These are phyloP conservation scores for Cyanistes caeruleus DNA, from an alignment of 2,113 vertebrate genomes.

Conservation along the genomic window DNA sequence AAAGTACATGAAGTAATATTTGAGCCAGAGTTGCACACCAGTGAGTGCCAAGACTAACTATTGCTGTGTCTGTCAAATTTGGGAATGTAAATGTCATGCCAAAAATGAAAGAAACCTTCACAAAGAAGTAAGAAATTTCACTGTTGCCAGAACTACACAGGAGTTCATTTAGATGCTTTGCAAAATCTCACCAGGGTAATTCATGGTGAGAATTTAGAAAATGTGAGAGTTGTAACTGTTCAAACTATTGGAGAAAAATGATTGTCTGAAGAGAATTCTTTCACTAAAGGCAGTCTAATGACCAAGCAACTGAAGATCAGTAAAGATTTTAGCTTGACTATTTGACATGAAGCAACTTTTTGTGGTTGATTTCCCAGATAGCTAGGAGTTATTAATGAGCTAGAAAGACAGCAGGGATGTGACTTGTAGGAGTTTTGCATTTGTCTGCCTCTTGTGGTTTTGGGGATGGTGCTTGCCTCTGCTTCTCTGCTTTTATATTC, in stretches of 20 bases:
- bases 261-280: neutral
- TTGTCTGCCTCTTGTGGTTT: neutral
- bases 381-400: neutral
- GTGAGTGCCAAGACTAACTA: neutral
- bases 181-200: neutral
- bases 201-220: neutral
- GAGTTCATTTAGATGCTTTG: neutral
- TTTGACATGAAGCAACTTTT: rapidly evolving
- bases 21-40: neutral
- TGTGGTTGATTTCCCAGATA: neutral
- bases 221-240: neutral
- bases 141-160: neutral
- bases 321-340: neutral
- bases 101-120: neutral
- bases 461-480: neutral
- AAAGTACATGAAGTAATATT: neutral
- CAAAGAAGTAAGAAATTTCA: neutral
- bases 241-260: neutral
- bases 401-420: neutral
- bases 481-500: neutral
- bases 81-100: neutral
- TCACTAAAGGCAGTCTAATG: neutral
- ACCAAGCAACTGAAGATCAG: neutral
- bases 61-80: neutral
- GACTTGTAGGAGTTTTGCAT: neutral